These are phyloP conservation scores for Psylliodes chrysocephalus DNA, from an alignment of 2,888 invertebrate species.

Conservation along the genomic window DNA sequence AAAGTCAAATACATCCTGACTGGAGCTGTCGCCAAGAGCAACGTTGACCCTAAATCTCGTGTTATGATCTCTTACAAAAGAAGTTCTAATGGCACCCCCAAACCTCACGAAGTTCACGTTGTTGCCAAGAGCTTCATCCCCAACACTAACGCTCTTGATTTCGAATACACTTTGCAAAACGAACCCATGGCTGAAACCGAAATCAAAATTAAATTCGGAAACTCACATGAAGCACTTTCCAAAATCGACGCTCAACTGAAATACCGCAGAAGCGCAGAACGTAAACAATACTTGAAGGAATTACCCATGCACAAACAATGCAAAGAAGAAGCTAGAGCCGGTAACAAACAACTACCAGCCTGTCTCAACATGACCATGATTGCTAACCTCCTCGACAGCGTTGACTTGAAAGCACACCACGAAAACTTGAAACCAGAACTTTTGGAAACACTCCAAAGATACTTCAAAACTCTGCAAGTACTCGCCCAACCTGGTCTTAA, in stretches of 20 bases:
- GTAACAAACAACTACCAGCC: conserved; percentile 68
- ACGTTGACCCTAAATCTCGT: conserved; percentile 69
- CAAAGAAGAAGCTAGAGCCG: conserved; percentile 66
- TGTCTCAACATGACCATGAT: conserved; percentile 69
- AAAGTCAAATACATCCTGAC: conserved; percentile 68
- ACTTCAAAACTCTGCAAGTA: conserved; percentile 64
- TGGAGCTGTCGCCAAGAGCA: conserved; percentile 68
- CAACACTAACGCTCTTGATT: conserved; percentile 67
- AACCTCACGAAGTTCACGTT: conserved; percentile 66
- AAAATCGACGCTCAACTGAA: conserved; percentile 58
- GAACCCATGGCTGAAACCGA: conserved; percentile 67
- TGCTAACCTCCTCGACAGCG: conserved; percentile 68
- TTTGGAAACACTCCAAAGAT: conserved; percentile 65
- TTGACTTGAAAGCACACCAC: conserved; percentile 66
- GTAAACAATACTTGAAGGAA: conserved; percentile 66
- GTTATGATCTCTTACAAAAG: conserved; percentile 65
- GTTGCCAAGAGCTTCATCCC: conserved; percentile 66
- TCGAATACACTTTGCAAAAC: conserved; percentile 67
- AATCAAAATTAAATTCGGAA: conserved; percentile 68
- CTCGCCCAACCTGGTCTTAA: conserved; percentile 64
- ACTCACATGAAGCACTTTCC: conserved; percentile 58
- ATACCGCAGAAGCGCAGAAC: conserved; percentile 65
- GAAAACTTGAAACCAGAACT: conserved; percentile 65
- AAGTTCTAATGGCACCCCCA: conserved; percentile 56
- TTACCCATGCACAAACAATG: conserved; percentile 66